Percentiles rank a stretch among this genome's conserved stretches.
These are phyloP conservation scores for Mycalesis mineus DNA, from an alignment of 2,888 invertebrate species.

Conservation along the genomic window DNA sequence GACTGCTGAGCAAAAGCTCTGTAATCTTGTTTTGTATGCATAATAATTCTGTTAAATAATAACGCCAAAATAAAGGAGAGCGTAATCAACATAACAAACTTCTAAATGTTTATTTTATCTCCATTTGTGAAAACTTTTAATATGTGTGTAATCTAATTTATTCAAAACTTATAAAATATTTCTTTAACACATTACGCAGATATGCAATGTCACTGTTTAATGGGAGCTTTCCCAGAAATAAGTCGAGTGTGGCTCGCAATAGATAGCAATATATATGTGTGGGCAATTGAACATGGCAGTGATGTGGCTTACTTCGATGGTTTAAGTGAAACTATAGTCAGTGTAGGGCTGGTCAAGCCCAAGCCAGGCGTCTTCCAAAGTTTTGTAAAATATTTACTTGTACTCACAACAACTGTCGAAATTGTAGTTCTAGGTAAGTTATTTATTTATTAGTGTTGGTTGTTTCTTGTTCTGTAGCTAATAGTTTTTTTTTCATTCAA, in stretches of 20 bases:
- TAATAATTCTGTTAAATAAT: too few relatives aligned
- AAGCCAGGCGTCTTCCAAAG: slow-evolving; percentile 92
- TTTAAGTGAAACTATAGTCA: slow-evolving; percentile 94
- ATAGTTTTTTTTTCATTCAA: too few relatives aligned
- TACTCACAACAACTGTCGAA: slow-evolving; percentile 96
- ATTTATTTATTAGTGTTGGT: not conserved
- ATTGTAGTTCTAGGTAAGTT: slow-evolving; percentile 90
- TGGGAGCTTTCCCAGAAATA: slow-evolving; percentile 98
- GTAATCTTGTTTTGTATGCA: too few relatives aligned
- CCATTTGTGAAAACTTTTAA: too few relatives aligned
- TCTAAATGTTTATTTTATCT: too few relatives aligned
- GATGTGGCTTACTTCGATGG: slow-evolving; percentile 99
- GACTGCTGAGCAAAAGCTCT: too few relatives aligned
- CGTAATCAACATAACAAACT: too few relatives aligned
- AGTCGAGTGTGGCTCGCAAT: slow-evolving; percentile 97
- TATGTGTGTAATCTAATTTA: too few relatives aligned
- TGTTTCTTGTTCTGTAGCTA: too few relatives aligned
- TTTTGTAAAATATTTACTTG: slow-evolving; percentile 93
- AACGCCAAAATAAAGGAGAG: too few relatives aligned
- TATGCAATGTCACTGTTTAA: slow-evolving; percentile 96
- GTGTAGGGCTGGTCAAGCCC: slow-evolving; percentile 93
- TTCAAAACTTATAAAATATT: not conserved
- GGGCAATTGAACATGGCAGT: slow-evolving; percentile 97
- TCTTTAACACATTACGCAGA: slow-evolving; percentile 75
- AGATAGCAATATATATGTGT: slow-evolving; percentile 98